Evolutionary conservation across 2,113 vertebrate species (phyloP).

Genomic region (Scartelaos histophorus): DNA sequence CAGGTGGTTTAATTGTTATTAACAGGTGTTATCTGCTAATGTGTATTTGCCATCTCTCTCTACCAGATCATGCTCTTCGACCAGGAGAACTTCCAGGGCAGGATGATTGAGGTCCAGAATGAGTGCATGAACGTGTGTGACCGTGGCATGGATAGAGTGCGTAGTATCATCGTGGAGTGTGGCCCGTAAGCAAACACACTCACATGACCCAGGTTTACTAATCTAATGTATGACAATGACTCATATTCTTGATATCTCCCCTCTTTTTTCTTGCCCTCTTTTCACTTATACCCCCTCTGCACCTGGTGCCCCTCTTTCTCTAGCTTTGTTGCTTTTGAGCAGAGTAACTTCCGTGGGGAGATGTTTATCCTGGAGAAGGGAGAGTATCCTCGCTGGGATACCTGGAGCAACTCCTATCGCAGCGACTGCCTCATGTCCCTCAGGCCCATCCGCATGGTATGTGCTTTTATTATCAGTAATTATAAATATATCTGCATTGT

Average conservation of each 20-base stretch:
- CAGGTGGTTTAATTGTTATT: neutral
- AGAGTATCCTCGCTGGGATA: conserved; percentile 95
- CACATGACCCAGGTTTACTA: neutral
- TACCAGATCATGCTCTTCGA: conserved; percentile 87
- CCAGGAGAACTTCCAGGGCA: conserved; percentile 96
- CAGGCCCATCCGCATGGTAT: conserved; percentile 91
- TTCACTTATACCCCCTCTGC: conserved; percentile 20
- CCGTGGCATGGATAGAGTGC: conserved; percentile 86
- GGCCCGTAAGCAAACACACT: conserved; percentile 87
- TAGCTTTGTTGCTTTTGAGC: conserved; percentile 94
- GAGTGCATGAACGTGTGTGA: conserved; percentile 91
- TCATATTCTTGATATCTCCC: neutral
- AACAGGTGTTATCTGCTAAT: neutral
- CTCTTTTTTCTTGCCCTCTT: conserved; percentile 24
- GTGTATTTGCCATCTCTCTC: neutral
- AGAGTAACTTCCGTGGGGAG: conserved; percentile 93
- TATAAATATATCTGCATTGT: neutral
- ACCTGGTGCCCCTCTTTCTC: conserved; percentile 39
- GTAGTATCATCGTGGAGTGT: conserved; percentile 88
- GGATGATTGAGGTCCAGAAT: conserved; percentile 84
- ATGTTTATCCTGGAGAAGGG: conserved; percentile 98
- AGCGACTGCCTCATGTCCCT: conserved; percentile 93
- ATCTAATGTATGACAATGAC: neutral
- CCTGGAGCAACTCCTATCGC: conserved; percentile 95
- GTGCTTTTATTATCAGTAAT: neutral